A percentile compares a stretch with the other conserved stretches of the same genome.
Evolutionary conservation across 2,888 invertebrate species (phyloP).

Genomic region (Vandiemenella viatica): DNA sequence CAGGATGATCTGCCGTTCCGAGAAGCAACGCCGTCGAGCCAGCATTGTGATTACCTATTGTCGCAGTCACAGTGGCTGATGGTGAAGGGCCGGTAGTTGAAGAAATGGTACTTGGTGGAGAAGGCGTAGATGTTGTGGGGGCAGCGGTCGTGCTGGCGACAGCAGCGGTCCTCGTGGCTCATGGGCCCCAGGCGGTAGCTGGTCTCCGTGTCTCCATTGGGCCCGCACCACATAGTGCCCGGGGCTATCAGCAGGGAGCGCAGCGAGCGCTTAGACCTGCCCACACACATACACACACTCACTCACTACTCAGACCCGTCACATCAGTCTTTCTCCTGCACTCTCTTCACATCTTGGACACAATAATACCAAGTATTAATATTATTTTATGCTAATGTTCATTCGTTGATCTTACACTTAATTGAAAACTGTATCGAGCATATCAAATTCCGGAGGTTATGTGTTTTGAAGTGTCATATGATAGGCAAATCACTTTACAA

Average conservation of each 20-base stretch:
- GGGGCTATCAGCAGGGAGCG: constrained; percentile 35
- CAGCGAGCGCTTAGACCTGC: not conserved
- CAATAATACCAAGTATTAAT: too few relatives aligned
- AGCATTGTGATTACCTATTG: constrained; percentile 43
- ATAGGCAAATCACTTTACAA: too few relatives aligned
- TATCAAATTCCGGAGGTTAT: too few relatives aligned
- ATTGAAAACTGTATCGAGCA: too few relatives aligned
- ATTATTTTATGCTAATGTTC: too few relatives aligned
- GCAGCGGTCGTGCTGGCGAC: constrained; percentile 60
- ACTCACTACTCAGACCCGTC: too few relatives aligned
- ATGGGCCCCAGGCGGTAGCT: constrained; percentile 43
- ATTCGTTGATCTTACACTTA: too few relatives aligned
- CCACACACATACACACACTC: not conserved
- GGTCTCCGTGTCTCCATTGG: constrained; percentile 37
- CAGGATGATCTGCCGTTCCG: too few relatives aligned
- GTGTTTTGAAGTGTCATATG: too few relatives aligned
- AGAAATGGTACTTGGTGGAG: constrained; percentile 41
- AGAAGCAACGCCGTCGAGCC: not conserved
- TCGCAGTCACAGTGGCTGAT: constrained; percentile 65
- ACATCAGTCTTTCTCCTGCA: not conserved
- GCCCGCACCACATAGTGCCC: constrained; percentile 62
- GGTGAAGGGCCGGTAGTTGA: constrained; percentile 56
- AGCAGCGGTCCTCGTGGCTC: constrained; percentile 49
- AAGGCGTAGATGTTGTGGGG: constrained; percentile 45
- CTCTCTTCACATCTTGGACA: constrained; percentile 6